Base-by-base conservation (phyloP, 1,140 invertebrate genomes). In the Hypsibius dujardini region DNA sequence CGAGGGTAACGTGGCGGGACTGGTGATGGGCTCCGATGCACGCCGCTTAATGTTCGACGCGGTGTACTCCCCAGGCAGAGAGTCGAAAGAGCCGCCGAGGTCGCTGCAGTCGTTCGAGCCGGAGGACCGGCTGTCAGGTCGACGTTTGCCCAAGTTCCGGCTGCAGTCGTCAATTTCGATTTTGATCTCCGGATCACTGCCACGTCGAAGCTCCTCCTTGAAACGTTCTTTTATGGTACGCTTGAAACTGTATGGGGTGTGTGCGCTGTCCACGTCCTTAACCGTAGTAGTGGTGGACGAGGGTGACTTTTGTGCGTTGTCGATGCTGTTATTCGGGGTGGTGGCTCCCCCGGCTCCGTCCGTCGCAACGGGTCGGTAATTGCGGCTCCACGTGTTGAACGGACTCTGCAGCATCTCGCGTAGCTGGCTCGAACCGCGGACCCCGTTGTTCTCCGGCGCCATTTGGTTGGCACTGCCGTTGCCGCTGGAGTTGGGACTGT, bases 341-440 rank as follows among this genome's bases (percentile, higher is more conserved):
- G 62, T 67, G 7, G 12, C 42, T 3, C 62, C 42, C 3, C 42
- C 42, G 62, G 62, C 7, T 3, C 7, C 62, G 42, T 42, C 62
- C 7, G 12, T 7, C 12, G 7, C 50, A 7, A 67, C 62, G 12
- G 62, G 62, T 3, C 62, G 62, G 42, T 67, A 67, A 42, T 67
- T 67, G 7, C 62, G 7, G 62, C 62, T 42, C 62, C 62, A 67
- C 7, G 62, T 67, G 42, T 67, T 7, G 62, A 67, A 67, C 15
- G 75, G 75, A 70, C 74, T 75, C 46, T 76, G 75, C 2, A 76
- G 70, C 75, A 76, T 76, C 59, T 76, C 75, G 0, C 75, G 70
- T 3, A 76, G 72, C 46, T 76, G 75, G 47, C 75, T 76, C 46
- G 73, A 73, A 1, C 59, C 72, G 50, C 7, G 7, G 12, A 42